Evolutionary conservation across 2,113 vertebrate genomes (phyloP).

Genomic region (Dolichotis patagonum): DNA sequence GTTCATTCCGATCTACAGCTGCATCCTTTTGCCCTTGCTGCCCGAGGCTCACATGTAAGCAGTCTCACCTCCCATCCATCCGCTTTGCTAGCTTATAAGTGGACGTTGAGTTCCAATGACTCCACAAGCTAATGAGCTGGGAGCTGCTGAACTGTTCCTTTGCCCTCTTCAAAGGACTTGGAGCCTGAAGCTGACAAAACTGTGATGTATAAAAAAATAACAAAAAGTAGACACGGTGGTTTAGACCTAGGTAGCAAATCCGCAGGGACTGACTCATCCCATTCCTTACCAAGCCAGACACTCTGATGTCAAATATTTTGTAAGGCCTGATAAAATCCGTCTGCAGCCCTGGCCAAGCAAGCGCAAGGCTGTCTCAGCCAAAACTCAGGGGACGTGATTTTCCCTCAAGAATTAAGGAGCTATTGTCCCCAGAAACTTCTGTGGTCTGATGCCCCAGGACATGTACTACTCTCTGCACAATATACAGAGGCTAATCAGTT

Average conservation of each 20-base stretch:
- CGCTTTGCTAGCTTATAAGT: background rate
- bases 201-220: background rate
- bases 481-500: background rate
- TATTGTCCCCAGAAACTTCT: background rate
- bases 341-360: fast-evolving
- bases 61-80: fast-evolving
- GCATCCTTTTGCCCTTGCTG: constrained; percentile 79
- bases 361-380: background rate
- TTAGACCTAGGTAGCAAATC: constrained; percentile 20
- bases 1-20: constrained; percentile 85
- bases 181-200: background rate
- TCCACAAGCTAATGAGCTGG: fast-evolving
- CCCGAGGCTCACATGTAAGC: constrained; percentile 82
- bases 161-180: constrained; percentile 24
- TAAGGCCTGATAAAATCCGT: constrained; percentile 44
- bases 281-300: background rate
- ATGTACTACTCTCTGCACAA: background rate
- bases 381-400: background rate
- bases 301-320: constrained; percentile 1
- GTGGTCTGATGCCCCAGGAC: background rate
- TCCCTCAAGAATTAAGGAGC: background rate
- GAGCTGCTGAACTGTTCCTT: background rate
- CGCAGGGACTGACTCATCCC: background rate
- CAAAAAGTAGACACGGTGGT: background rate
- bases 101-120: background rate